phyloP scores from a whole-genome alignment of 2,888 invertebrate species.

The Sycophila texana region DNA sequence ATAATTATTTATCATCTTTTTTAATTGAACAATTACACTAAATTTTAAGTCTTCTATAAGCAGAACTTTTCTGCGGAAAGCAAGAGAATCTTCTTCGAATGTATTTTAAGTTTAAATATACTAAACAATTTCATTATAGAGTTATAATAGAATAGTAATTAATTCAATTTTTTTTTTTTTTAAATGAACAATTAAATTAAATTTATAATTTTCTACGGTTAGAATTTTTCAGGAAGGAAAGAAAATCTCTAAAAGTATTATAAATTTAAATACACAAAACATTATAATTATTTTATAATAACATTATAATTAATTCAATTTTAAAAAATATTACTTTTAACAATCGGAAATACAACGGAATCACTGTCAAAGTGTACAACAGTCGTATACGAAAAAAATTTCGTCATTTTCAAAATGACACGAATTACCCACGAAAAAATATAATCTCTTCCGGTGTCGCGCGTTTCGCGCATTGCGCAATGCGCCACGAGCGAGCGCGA shows the following conservation, averaged over 20 bases:
- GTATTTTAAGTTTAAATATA: not conserved
- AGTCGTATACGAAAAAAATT: not conserved
- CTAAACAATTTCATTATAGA: not conserved
- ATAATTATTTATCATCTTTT: no score
- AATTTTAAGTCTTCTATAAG: not conserved
- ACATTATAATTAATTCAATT: no score
- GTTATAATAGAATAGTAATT: no score
- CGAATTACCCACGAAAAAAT: not conserved
- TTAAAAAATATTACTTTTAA: no score
- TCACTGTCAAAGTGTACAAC: not conserved
- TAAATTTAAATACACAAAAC: not conserved
- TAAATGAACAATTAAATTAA: not conserved
- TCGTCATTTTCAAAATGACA: not conserved
- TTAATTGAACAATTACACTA: not conserved
- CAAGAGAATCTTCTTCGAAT: not conserved
- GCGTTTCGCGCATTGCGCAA: slow-evolving; percentile 22
- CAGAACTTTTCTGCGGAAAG: not conserved
- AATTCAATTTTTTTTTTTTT: not conserved
- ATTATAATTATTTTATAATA: no score
- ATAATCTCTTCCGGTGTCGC: slow-evolving; percentile 9
- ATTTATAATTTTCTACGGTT: not conserved
- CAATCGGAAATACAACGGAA: not conserved
- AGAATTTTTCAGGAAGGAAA: not conserved
- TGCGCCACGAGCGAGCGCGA: not conserved
- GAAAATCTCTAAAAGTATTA: not conserved